These are phyloP conservation scores for Triplophysa dalaica DNA, from an alignment of 2,113 vertebrate species.

Conservation along the genomic window DNA sequence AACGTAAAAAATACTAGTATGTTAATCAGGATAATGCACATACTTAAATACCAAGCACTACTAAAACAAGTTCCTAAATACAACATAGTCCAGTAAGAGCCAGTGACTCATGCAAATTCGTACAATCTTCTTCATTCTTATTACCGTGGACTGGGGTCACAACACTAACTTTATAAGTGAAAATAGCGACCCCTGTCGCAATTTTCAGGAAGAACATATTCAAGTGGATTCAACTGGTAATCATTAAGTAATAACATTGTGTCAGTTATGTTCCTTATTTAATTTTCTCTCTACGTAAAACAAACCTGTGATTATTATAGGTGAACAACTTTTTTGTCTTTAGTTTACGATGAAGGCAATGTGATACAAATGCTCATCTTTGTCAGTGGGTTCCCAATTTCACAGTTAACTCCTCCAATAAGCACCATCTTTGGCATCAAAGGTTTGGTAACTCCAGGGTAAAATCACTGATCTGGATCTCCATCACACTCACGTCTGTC, in stretches of 20 bases:
- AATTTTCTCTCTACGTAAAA: too few species aligned
- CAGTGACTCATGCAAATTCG: neutral
- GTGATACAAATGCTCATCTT: slow-evolving; percentile 55
- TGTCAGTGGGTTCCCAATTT: slow-evolving; percentile 64
- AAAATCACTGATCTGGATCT: slow-evolving; percentile 76
- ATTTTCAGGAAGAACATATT: neutral
- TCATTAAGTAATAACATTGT: too few species aligned
- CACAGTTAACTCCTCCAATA: slow-evolving; percentile 79
- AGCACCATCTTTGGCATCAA: slow-evolving; percentile 84
- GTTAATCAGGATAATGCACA: too few species aligned
- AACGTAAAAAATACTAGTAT: too few species aligned
- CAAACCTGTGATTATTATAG: too few species aligned
- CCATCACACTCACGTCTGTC: slow-evolving; percentile 65
- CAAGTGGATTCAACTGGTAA: too few species aligned
- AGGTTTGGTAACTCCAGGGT: slow-evolving; percentile 79
- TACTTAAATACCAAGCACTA: neutral
- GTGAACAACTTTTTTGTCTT: too few species aligned
- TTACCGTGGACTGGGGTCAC: neutral
- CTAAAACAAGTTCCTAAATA: neutral
- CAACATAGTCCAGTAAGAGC: neutral
- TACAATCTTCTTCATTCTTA: neutral
- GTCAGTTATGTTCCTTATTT: too few species aligned
- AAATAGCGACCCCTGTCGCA: neutral
- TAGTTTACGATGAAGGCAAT: neutral
- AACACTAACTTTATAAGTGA: neutral